Evolutionary conservation across 2,888 invertebrate genomes (phyloP).

Genomic region (Eupelmus urozonus): DNA sequence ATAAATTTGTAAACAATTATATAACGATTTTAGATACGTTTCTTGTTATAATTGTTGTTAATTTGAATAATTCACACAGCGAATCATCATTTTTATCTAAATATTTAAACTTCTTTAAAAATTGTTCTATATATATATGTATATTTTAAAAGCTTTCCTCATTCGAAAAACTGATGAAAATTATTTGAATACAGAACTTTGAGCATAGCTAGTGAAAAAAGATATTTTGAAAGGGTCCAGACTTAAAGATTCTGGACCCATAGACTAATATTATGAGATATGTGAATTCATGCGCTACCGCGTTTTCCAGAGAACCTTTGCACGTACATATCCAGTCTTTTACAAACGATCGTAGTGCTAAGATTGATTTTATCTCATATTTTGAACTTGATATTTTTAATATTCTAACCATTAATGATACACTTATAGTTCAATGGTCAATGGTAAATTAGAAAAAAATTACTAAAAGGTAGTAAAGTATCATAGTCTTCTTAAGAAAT

Average conservation of each 20-base stretch:
- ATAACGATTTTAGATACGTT: too few species aligned
- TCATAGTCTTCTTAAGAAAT: conserved; percentile 17
- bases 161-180: too few species aligned
- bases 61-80: too few species aligned
- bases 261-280: conserved; percentile 67
- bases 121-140: too few species aligned
- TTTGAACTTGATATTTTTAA: too few species aligned
- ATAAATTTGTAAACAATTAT: too few species aligned
- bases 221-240: conserved; percentile 47
- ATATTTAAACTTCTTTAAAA: too few species aligned
- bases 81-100: too few species aligned
- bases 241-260: conserved; percentile 55
- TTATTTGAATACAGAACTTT: background rate
- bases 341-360: background rate
- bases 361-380: background rate
- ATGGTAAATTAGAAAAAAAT: background rate
- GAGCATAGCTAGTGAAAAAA: conserved; percentile 34
- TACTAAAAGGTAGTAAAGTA: background rate
- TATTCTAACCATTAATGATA: background rate
- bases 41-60: too few species aligned
- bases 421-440: background rate
- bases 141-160: too few species aligned
- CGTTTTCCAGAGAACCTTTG: conserved; percentile 6
- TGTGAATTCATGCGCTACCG: conserved; percentile 68
- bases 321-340: conserved; percentile 20